Conservation (phyloP, 2,797 vertebrate genomes). For the Harpagifer antarcticus region DNA sequence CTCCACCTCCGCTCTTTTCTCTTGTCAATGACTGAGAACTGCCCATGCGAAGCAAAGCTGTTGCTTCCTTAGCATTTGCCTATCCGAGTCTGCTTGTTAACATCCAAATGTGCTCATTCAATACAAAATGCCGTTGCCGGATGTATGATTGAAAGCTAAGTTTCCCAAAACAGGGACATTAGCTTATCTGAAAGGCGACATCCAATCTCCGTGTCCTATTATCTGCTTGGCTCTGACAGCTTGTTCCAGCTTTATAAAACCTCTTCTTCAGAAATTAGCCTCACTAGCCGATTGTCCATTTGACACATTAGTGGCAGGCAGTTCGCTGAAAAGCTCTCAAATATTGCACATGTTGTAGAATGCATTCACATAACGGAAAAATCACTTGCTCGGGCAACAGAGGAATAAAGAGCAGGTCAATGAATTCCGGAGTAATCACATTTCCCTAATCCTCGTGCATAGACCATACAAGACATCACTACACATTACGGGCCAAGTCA, state of each 20-base stretch:
- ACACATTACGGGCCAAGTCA: conserved; percentile 24
- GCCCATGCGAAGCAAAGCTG: conserved; percentile 38
- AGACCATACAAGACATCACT: conserved; percentile 23
- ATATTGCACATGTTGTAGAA: conserved; percentile 47
- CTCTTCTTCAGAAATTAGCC: conserved; percentile 62
- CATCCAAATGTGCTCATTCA: conserved; percentile 42
- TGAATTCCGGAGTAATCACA: conserved; percentile 49
- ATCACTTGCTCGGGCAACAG: conserved; percentile 53
- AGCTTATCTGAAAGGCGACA: conserved; percentile 53
- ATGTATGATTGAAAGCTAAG: conserved; percentile 49
- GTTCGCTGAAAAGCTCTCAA: conserved; percentile 58
- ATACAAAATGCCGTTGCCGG: conserved; percentile 19
- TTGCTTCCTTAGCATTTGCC: conserved; percentile 43
- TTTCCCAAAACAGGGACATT: conserved; percentile 28
- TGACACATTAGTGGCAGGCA: conserved; percentile 68
- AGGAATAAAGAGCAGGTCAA: conserved; percentile 48
- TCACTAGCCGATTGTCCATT: conserved; percentile 60
- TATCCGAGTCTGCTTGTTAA: conserved; percentile 30
- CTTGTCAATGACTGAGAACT: conserved; percentile 45
- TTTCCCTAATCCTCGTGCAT: conserved; percentile 42
- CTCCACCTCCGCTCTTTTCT: conserved; percentile 49
- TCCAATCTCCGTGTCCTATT: conserved; percentile 50
- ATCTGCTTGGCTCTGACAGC: conserved; percentile 59
- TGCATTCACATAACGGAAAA: conserved; percentile 51
- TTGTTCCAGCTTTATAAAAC: conserved; percentile 49